Conservation (phyloP, 2,797 vertebrate species). For the Tapirus indicus region DNA sequence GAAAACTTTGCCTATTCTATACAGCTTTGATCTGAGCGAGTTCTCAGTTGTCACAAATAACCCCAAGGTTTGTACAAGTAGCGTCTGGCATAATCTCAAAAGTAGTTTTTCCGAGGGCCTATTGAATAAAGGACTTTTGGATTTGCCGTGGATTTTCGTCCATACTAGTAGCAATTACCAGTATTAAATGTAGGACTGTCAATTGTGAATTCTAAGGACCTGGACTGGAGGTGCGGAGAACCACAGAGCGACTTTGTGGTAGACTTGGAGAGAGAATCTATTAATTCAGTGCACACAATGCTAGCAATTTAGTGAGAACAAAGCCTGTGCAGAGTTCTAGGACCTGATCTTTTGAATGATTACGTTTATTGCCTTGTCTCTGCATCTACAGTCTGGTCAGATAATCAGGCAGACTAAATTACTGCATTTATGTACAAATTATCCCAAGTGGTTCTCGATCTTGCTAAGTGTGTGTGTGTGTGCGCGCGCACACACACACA, state of each 20-base stretch:
- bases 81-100: neutral
- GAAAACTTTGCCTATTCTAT: neutral
- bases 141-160: neutral
- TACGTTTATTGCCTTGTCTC: neutral
- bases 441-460: neutral
- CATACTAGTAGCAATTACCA: neutral
- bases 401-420: rapidly evolving
- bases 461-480: neutral
- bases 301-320: neutral
- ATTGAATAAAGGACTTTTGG: neutral
- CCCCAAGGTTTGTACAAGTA: neutral
- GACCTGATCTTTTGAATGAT: neutral
- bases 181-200: neutral
- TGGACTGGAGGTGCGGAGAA: neutral
- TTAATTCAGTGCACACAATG: too few species aligned
- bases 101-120: neutral
- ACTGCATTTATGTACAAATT: neutral
- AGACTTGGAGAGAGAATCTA: neutral
- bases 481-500: too few species aligned
- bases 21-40: neutral
- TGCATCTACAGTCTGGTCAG: neutral
- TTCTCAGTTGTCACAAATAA: neutral
- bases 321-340: neutral
- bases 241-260: neutral
- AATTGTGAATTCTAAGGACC: neutral